Evolutionary conservation across 2,113 vertebrate species (phyloP).

Genomic region (Stigmatopora nigra): DNA sequence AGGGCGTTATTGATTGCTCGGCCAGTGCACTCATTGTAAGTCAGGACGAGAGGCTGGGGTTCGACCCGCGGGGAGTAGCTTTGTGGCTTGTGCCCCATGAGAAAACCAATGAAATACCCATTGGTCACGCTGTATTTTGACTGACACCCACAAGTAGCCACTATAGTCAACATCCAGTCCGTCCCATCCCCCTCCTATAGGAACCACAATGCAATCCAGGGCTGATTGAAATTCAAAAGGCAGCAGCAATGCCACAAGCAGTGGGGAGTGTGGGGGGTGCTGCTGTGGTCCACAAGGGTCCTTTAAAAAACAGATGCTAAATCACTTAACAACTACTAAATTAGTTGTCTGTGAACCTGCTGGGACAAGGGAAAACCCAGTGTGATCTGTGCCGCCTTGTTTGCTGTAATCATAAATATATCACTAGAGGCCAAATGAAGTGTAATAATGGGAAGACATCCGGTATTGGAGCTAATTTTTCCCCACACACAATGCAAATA

Average conservation of each 20-base stretch:
- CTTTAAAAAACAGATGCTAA: constrained; percentile 62
- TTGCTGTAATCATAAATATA: not conserved
- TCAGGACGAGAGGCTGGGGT: constrained; percentile 42
- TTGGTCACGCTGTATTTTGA: constrained; percentile 58
- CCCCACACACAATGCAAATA: not conserved
- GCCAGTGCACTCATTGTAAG: constrained; percentile 41
- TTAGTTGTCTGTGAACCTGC: constrained; percentile 52
- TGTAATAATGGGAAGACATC: constrained; percentile 19
- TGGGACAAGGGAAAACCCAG: constrained; percentile 28
- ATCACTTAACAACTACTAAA: constrained; percentile 66
- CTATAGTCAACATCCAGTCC: constrained; percentile 15
- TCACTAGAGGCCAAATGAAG: constrained; percentile 7
- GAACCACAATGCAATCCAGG: constrained; percentile 44
- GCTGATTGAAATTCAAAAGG: constrained; percentile 68
- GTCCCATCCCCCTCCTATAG: constrained; percentile 56
- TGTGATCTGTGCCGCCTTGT: constrained; percentile 14
- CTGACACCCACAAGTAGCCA: constrained; percentile 45
- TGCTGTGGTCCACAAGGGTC: constrained; percentile 57
- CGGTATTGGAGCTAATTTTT: constrained; percentile 3
- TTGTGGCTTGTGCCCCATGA: constrained; percentile 56
- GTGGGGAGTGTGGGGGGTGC: constrained; percentile 26
- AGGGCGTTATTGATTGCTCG: constrained; percentile 62
- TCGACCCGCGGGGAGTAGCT: constrained; percentile 55
- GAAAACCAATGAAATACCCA: constrained; percentile 46
- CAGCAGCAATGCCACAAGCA: constrained; percentile 44